These are phyloP conservation scores for Lasioglossum pauxillum DNA, from an alignment of 2,888 invertebrate species.

Conservation along the genomic window DNA sequence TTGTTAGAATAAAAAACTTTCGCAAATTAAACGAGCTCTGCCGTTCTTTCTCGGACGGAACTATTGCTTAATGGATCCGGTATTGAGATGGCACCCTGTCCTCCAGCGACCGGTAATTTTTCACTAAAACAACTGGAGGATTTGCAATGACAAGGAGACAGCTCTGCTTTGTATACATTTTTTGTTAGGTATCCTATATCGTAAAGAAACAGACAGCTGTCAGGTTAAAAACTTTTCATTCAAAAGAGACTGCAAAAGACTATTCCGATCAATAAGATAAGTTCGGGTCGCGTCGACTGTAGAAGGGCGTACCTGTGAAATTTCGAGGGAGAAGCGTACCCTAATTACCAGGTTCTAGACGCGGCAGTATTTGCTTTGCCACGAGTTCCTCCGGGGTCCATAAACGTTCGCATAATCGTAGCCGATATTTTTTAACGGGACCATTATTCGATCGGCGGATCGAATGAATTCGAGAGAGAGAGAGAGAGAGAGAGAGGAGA, in stretches of 20 bases:
- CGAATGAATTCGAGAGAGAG: slow-evolving; percentile 1
- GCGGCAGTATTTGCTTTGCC: not conserved
- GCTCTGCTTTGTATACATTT: not conserved
- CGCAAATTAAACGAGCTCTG: not conserved
- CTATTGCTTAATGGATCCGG: not conserved
- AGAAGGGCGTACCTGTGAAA: not conserved
- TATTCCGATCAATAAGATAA: too few relatives aligned
- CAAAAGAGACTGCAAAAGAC: not conserved
- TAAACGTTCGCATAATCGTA: not conserved
- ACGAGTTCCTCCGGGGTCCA: not conserved
- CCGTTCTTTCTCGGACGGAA: not conserved
- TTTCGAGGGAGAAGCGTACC: not conserved
- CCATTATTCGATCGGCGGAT: slow-evolving; percentile 10
- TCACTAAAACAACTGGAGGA: not conserved
- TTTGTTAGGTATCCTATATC: not conserved
- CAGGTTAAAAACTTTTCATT: not conserved
- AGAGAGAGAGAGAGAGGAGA: not conserved
- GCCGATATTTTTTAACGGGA: slow-evolving; percentile 15
- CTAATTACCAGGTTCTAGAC: not conserved
- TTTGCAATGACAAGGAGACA: not conserved
- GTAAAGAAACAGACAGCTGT: not conserved
- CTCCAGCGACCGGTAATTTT: not conserved
- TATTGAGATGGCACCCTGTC: not conserved
- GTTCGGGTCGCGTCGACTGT: too few relatives aligned
- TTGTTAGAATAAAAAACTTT: not conserved